Base-by-base conservation (phyloP, 2,888 invertebrate genomes). In the Cotesia congregata region DNA sequence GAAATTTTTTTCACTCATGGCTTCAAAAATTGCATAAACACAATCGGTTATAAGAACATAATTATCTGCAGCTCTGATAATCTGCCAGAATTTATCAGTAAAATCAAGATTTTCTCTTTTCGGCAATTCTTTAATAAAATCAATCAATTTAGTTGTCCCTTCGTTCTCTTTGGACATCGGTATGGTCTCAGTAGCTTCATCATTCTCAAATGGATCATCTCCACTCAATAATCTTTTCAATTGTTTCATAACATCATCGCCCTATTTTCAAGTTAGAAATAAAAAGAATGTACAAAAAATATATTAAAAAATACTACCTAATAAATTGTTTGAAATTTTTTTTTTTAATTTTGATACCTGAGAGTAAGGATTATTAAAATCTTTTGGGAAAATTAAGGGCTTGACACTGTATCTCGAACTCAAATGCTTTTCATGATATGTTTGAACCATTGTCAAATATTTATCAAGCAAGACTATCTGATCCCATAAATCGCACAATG, bases 61-160 rank as follows among this genome's bases (percentile, higher is more conserved):
- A 74, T 78, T 78, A 15, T 67, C 73, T 59, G 77, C 73, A 59
- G 80, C 67, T 62, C 75, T 80, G 30, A 83, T 60, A n/a, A 83
- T 71, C 59, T 76, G 80, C 86, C 86, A 87, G 9, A 87, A 79
- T n/a, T 77, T 39, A 75, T 87, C 87, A 12, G 84, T 83, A 72
- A 87, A 84, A 77, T 86, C 85, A 73, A 78, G 67, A 75, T 86
- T 83, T 59, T 81, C 77, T 39, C 86, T 81, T 17, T 72, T 75
- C 9, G 77, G 75, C n/a, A 85, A 69, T 72, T 81, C 80, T 40
- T 80, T 75, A 30, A 86, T n/a, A 71, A 79, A 76, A 67, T 82
- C 76, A 41, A 73, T 17, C 20, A 86, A 64, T 75, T 79, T 83
- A 15, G 79, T 62, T 20, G 79, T 78, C 41, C 76, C 78, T 7